Conservation (phyloP, 2,797 vertebrate species). For the Philypnodon macrostomus region DNA sequence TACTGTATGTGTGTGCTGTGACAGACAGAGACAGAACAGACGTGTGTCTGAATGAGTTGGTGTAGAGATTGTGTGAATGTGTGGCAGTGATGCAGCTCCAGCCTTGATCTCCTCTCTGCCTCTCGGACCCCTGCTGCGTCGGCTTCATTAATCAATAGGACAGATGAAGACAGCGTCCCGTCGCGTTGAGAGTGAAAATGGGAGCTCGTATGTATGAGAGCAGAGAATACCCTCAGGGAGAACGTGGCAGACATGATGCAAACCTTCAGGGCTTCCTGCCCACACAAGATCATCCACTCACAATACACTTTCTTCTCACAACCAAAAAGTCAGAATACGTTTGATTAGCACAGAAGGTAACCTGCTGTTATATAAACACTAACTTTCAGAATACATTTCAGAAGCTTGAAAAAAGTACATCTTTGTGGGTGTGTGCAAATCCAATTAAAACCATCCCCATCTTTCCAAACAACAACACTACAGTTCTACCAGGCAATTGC, state of each 20-base stretch:
- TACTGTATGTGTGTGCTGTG: slow-evolving; percentile 46
- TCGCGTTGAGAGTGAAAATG: slow-evolving; percentile 67
- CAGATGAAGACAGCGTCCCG: slow-evolving; percentile 76
- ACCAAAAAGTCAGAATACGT: slow-evolving; percentile 24
- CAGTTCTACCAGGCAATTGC: background rate
- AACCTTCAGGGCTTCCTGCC: slow-evolving; percentile 60
- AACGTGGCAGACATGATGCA: slow-evolving; percentile 65
- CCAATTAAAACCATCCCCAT: slow-evolving; percentile 5
- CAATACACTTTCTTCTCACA: slow-evolving; percentile 45
- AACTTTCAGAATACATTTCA: slow-evolving; percentile 6
- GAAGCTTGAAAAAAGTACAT: background rate
- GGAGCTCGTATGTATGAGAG: slow-evolving; percentile 52
- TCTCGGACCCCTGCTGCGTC: slow-evolving; percentile 67
- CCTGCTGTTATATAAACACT: slow-evolving; percentile 26
- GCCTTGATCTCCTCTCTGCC: slow-evolving; percentile 67
- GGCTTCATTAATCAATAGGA: slow-evolving; percentile 81
- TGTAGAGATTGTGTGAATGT: slow-evolving; percentile 12
- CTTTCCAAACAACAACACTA: no score
- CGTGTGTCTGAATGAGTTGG: background rate
- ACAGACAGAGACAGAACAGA: slow-evolving; percentile 47
- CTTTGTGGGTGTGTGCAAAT: no score
- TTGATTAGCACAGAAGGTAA: slow-evolving; percentile 39
- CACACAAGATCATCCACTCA: slow-evolving; percentile 53
- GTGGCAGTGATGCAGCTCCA: slow-evolving; percentile 38
- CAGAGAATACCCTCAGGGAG: slow-evolving; percentile 48